A percentile compares a stretch with the other conserved stretches of the same genome.
Evolutionary conservation across 2,888 invertebrate genomes (phyloP).

Genomic region (Philhelius pedissequus): DNA sequence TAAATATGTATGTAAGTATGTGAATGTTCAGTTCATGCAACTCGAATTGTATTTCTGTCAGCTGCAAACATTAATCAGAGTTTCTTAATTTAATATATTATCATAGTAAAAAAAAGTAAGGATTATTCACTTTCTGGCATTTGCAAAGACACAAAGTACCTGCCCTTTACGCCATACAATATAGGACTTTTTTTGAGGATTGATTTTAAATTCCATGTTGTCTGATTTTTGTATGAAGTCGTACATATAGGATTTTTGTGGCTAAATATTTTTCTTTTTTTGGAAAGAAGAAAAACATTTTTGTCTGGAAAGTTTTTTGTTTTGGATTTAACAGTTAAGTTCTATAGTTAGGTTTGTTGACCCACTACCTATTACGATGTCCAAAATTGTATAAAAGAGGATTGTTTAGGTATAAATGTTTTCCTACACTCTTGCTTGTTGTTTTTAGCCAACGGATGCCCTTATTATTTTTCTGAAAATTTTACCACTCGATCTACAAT

Average conservation of each 20-base stretch:
- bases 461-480: too few species aligned
- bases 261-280: background rate
- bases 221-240: background rate
- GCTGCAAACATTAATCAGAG: constrained; percentile 61
- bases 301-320: constrained; percentile 62
- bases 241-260: background rate
- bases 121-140: constrained; percentile 27
- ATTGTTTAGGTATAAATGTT: too few species aligned
- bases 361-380: constrained; percentile 38
- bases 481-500: too few species aligned
- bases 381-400: too few species aligned
- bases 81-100: constrained; percentile 57
- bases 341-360: constrained; percentile 55
- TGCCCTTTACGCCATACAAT: constrained; percentile 1
- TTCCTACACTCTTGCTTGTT: too few species aligned
- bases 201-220: constrained; percentile 37
- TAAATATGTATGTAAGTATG: too few species aligned
- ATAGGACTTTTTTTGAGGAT: constrained; percentile 34
- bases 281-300: constrained; percentile 11
- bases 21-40: background rate
- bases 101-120: constrained; percentile 6
- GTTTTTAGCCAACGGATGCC: too few species aligned
- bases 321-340: background rate
- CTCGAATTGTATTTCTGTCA: constrained; percentile 46
- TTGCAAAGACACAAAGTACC: background rate